A percentile compares a stretch with the other conserved stretches of the same genome.
phyloP scores from a whole-genome alignment of 2,797 vertebrate species.

The Sternarchorhynchus goeldii region DNA sequence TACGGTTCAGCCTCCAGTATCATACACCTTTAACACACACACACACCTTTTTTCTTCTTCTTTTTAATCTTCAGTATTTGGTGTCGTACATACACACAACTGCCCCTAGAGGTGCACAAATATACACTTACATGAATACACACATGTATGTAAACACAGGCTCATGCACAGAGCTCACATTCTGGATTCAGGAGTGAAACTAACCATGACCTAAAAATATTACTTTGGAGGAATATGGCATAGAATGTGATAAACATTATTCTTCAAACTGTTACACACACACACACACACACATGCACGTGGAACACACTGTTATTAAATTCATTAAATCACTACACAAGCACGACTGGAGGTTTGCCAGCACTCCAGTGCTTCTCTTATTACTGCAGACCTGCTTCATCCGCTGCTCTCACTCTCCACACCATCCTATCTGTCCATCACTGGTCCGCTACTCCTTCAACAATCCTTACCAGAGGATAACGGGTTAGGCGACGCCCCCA shows the following conservation, averaged over 20 bases:
- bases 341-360: constrained; percentile 18
- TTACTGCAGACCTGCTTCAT: constrained; percentile 30
- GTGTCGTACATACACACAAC: constrained; percentile 30
- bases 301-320: constrained; percentile 37
- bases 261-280: constrained; percentile 12
- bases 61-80: not conserved
- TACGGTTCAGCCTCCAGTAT: constrained; percentile 44
- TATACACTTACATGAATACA: constrained; percentile 14
- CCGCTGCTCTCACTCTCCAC: constrained; percentile 21
- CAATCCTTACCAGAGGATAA: constrained; percentile 51
- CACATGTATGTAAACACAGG: constrained; percentile 41
- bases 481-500: constrained; percentile 53
- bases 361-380: constrained; percentile 9
- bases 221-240: constrained; percentile 14
- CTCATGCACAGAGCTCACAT: constrained; percentile 17
- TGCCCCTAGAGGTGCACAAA: constrained; percentile 55
- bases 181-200: not conserved
- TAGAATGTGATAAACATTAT: constrained; percentile 1
- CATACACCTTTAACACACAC: constrained; percentile 57
- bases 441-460: constrained; percentile 37
- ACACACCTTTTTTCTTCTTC: constrained; percentile 39
- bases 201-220: constrained; percentile 39
- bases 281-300: not conserved
- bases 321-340: constrained; percentile 47
- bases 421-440: constrained; percentile 21